phyloP scores from a whole-genome alignment of 2,888 invertebrate species.

The Apodemia hepburni region DNA sequence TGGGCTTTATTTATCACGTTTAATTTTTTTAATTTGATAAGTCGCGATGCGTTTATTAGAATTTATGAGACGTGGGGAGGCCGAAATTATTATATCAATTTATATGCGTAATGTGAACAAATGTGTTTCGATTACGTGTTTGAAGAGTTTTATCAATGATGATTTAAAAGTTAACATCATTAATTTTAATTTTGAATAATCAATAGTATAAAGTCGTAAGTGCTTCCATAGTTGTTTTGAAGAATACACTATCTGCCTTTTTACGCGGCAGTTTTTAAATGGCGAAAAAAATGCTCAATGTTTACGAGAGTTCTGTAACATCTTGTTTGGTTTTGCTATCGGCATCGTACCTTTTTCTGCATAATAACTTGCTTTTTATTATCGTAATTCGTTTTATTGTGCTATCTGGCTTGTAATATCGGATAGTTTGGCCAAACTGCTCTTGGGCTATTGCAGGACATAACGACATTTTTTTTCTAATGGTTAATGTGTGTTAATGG shows the following conservation, averaged over 20 bases:
- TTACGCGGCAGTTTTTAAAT: too few species aligned
- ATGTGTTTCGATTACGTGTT: constrained; percentile 51
- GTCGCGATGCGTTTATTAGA: constrained; percentile 57
- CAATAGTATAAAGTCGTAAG: background rate
- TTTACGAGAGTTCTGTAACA: too few species aligned
- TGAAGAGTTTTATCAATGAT: constrained; percentile 22
- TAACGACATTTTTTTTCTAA: too few species aligned
- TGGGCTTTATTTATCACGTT: constrained; percentile 77
- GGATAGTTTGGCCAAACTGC: too few species aligned
- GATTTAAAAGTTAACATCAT: constrained; percentile 8
- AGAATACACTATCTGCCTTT: background rate
- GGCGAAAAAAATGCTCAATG: too few species aligned
- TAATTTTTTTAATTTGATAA: constrained; percentile 79
- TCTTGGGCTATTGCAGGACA: too few species aligned
- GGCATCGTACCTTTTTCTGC: too few species aligned
- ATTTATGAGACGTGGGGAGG: constrained; percentile 56
- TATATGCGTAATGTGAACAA: constrained; percentile 63
- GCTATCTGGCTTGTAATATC: too few species aligned
- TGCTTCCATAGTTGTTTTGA: background rate
- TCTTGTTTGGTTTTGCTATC: too few species aligned
- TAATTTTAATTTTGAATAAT: constrained; percentile 16
- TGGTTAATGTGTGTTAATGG: too few species aligned
- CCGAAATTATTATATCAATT: constrained; percentile 61
- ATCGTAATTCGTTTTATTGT: too few species aligned
- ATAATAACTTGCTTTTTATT: too few species aligned